Base-by-base conservation (phyloP, 1,140 invertebrate genomes). In the Calliopsis andreniformis region DNA sequence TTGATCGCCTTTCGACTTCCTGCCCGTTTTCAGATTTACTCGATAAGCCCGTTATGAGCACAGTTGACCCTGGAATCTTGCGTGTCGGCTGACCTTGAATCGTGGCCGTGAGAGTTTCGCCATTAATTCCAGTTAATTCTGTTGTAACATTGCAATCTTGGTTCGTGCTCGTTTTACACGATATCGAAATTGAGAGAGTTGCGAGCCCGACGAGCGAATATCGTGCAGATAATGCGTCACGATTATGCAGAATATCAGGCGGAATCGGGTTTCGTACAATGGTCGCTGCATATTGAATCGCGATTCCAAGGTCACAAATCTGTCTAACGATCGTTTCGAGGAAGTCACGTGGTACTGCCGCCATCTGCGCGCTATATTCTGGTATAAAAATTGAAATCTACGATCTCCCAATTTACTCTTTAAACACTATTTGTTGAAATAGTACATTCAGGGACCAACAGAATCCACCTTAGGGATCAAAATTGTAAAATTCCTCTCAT, bases 291-390 rank as follows among this genome's bases (percentile, higher is more conserved):
- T 23, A 20, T 30, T 51, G 58, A 63, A 62, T 63, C 45, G 32
- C 32, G 25, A 42, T 42, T 42, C 59, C 70, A 72, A 72, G 70
- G 70, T 72, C 59, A 23, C 59, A 53, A 64, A 72, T 72, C 59
- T 62, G 45, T n/a, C 23, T 32, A 66, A 73, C 47, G 49, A 64
- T 73, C 25, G 35, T 12, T 35, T 56, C 20, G 23, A 43, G 70
- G 12, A 66, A 35, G 51, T 73, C 49, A 66, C 71, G 49, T 67
- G 70, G n/a, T 25, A 42, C 18, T 5, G 35, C 18, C 18, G 12
- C 20, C 25, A 55, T 16, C 28, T 10, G 6, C 39, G 25, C 20
- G 25, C 23, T 53, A 25, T 25, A 7, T 47, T 61, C 49, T 49
- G 7, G 12, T n/a, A 18, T 25, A 3, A 14, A 20, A 70, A 32